Evolutionary conservation across 1,140 invertebrate genomes (phyloP), one percentile per base, ranked within the genome.

Genomic region (Dreissena rostriformis): DNA sequence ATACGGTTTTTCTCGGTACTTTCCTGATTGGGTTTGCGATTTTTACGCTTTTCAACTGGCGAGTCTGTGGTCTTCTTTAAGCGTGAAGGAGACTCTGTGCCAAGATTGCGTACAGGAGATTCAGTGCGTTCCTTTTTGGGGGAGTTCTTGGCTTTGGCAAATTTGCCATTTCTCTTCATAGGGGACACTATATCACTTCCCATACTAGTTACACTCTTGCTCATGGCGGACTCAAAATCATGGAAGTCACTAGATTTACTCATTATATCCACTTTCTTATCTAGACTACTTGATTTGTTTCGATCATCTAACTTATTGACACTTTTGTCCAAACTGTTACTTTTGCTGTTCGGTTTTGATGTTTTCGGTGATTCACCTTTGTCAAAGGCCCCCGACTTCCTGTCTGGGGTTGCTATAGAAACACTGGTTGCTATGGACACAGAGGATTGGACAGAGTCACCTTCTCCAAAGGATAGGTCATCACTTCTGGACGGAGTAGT

Each of bases 201-300:
- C 26, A 82, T 68, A 75, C 80, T 82, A 14, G 80, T 82, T 29
- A 82, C 72, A 74, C 80, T 82, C 29, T 66, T 14, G 39, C 29
- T 73, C 80, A 82, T 82, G 8, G 66, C 61, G n/a, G 80, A 82
- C 55, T 75, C 80, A 74, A 82, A 75, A 57, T 82, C 80, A 82
- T 52, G 66, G 39, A 74, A 53, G 55, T 82, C 70, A 53, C 15
- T 73, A n/a, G 80, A 82, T 52, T 75, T 82, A 19, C 39, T 26
- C 61, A 82, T 74, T 28, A 49, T 28, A 24, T 29, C 70, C 53
- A 17, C 24, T 10, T 22, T 8, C 70, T 81, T 81, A 15, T 81
- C 79, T 66, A 81, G 52, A 55, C 70, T 81, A n/a, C 61, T 61
- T 12, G 53, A 72, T 66, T 81, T 81, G 29, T 57, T 72, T 51